A percentile compares a stretch with the other conserved stretches of the same genome.
Conservation (phyloP, 2,797 vertebrate genomes). For the Tapera naevia region DNA sequence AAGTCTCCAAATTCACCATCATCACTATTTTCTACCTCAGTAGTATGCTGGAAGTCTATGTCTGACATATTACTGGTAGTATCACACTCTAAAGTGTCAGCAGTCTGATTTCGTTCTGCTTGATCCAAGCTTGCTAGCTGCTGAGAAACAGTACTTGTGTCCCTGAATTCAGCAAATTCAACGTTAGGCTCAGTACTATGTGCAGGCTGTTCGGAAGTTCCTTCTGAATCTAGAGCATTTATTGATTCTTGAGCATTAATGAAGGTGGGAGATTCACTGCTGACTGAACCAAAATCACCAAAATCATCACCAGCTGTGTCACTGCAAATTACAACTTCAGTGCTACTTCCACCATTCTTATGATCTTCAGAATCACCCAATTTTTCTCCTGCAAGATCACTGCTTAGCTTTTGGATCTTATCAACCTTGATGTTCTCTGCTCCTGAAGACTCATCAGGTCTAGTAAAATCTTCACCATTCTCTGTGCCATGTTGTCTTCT, state of each 20-base stretch:
- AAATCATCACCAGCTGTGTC: slow-evolving; percentile 80
- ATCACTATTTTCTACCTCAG: slow-evolving; percentile 65
- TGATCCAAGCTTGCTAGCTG: slow-evolving; percentile 42
- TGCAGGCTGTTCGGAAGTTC: slow-evolving; percentile 70
- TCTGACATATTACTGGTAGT: slow-evolving; percentile 32
- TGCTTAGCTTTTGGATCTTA: slow-evolving; percentile 44
- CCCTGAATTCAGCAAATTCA: slow-evolving; percentile 77
- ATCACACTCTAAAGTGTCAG: slow-evolving; percentile 53
- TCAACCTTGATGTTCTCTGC: slow-evolving; percentile 31
- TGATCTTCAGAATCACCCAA: slow-evolving; percentile 38
- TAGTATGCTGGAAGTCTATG: slow-evolving; percentile 34
- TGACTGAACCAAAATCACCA: slow-evolving; percentile 85
- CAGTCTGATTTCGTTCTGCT: slow-evolving; percentile 48
- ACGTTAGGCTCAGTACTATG: slow-evolving; percentile 59
- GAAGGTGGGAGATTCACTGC: slow-evolving; percentile 62
- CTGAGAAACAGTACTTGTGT: slow-evolving; percentile 69
- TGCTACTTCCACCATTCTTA: slow-evolving; percentile 59
- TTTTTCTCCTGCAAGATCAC: slow-evolving; percentile 47
- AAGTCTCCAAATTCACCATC: slow-evolving; percentile 86
- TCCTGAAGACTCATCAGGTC: slow-evolving; percentile 35
- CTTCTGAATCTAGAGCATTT: slow-evolving; percentile 75
- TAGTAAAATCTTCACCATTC: slow-evolving; percentile 49
- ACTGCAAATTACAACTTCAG: slow-evolving; percentile 68
- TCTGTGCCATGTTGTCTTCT: slow-evolving; percentile 6
- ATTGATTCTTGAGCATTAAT: slow-evolving; percentile 69